Evolutionary conservation across 2,113 vertebrate genomes (phyloP), one percentile per base, ranked within the genome.

Genomic region (Atlantisia rogersi): DNA sequence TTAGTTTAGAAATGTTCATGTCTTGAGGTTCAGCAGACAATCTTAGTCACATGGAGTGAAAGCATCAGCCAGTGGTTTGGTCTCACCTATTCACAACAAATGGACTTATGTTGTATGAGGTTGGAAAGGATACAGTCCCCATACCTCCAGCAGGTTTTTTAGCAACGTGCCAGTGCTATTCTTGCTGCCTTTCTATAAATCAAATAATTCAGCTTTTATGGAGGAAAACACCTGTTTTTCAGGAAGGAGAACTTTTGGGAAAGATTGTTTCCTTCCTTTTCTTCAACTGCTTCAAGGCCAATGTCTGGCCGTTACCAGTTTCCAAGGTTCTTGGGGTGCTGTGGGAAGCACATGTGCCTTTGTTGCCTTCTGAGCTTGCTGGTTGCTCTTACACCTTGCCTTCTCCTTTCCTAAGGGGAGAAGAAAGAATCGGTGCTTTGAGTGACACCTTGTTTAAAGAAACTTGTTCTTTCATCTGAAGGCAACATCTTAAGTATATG

Each of bases 301-400:
- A 8, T 42, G 5, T 68, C 37, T 67, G 56, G 32, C 18, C 24
- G 25, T 24, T 76, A 25, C 6, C 32, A 35, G 15, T 90, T 76
- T 92, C 48, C 22, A 53, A 11, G 32, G 28, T 55, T 28, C 28
- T 46, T 1, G 4, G 3, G 31, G 17, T 75, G 28, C 48, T 82
- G n/a, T 59, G 15, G 12, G 29, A 78, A 5, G 29, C 35, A 44
- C 14, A 4, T 28, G 6, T 69, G 21, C 16, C 24, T 65, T 73
- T 79, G 4, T 67, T 85, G 6, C 6, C 16, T 55, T 74, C 9
- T 0, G 1, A 10, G 31, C 70, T 68, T 53, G 4, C 28, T 16
- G 28, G 10, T 62, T 87, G 26, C 19, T 29, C 29, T 83, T 79
- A 60, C 46, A 44, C 31, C 7, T 79, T 78, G 39, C 28, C 28